Evolutionary conservation across 2,113 vertebrate species (phyloP).

Genomic region (Ardeotis arabs): DNA sequence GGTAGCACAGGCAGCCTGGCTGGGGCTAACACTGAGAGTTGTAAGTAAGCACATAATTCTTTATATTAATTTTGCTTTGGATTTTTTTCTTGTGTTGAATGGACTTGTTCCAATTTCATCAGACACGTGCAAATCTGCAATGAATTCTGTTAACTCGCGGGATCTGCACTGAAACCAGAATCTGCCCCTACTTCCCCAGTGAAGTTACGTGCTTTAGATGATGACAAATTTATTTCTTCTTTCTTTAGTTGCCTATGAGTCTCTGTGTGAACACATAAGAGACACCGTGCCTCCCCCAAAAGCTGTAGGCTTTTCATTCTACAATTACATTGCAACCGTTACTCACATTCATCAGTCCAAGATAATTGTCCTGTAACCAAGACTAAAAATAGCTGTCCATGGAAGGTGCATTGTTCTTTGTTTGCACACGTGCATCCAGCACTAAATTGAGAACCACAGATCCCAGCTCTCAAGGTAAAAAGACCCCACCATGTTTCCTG

Average conservation of each 20-base stretch:
- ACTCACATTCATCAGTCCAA: neutral
- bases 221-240: slow-evolving; percentile 5
- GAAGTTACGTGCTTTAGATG: neutral
- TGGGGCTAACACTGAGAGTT: slow-evolving; percentile 66
- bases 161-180: neutral
- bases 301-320: neutral
- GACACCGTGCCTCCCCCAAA: neutral
- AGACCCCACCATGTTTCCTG: slow-evolving; percentile 21
- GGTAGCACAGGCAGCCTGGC: slow-evolving; percentile 60
- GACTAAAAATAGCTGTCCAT: slow-evolving; percentile 44
- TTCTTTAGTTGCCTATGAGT: neutral
- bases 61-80: neutral
- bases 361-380: neutral
- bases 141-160: neutral
- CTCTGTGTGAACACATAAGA: neutral
- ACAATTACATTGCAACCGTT: neutral
- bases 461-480: neutral
- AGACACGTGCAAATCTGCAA: neutral
- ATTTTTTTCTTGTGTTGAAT: neutral
- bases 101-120: neutral
- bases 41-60: slow-evolving; percentile 34
- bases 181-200: neutral
- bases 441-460: neutral
- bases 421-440: neutral
- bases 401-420: slow-evolving; percentile 41